Evolutionary conservation across 2,888 invertebrate genomes (phyloP), one percentile per base, ranked within the genome.

Genomic region (Andricus curvator): DNA sequence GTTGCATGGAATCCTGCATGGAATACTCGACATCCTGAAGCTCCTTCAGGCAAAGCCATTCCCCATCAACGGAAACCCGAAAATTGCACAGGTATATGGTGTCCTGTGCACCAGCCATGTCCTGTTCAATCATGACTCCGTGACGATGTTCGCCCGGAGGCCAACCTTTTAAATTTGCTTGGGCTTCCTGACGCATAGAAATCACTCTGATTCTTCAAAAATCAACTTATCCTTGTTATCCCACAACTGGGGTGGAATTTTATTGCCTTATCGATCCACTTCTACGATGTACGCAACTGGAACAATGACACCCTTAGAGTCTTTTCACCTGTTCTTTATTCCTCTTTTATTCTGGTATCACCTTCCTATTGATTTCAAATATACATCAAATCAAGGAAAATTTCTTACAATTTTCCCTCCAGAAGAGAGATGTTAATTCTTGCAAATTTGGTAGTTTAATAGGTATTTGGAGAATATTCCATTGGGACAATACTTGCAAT

Each of bases 51-150:
- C 99, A 99, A 81, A 99, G 94, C 99, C 99, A 99, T 93, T 99
- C 99, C 82, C 99, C 99, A 90, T 99, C 98, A 66, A 99, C 99
- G 78, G 98, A 98, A 9, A 99, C 99, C 81, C 99, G 96, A 93
- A 99, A 99, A 93, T 99, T 99, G 94, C 99, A 99, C 93, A 99
- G 94, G 93, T 99, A 99, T 90, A 99, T 98, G 80, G 98, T 99
- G 93, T 99, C 98, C 93, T 98, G 98, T 70, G 98, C 98, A 88
- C 97, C 97, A 88, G 96, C 96, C 95, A 96, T 96, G 89, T 96
- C 96, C 90, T 94, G 94, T 84, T 94, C 94, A 90, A 94, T 92
- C 92, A 93, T 92, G 89, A 92, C 87, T 79, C 87, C 89, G 89
- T 90, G 88, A 86, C 90, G 90, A 86, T 89, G 87, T 80, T 91